A percentile compares a stretch with the other conserved stretches of the same genome.
These are phyloP conservation scores for Heliconius sara DNA, from an alignment of 2,888 invertebrate genomes.

Conservation along the genomic window DNA sequence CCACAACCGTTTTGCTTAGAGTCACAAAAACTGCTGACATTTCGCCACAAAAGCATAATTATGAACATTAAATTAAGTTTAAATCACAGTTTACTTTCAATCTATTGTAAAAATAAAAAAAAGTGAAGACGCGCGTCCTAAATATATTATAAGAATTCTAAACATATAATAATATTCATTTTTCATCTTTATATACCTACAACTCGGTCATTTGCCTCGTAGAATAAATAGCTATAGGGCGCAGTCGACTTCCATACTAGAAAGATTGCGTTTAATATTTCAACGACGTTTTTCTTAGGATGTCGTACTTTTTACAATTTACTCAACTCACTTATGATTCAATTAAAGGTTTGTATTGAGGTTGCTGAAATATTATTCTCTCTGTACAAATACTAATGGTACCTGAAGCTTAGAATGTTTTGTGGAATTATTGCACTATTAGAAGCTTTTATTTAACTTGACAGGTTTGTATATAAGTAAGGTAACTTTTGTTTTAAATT, in stretches of 20 bases:
- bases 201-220: slow-evolving; percentile 27
- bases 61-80: too few relatives aligned
- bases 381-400: neutral
- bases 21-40: too few relatives aligned
- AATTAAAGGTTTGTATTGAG: slow-evolving; percentile 7
- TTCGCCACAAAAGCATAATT: too few relatives aligned
- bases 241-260: slow-evolving; percentile 19
- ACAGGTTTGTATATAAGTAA: too few relatives aligned
- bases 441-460: too few relatives aligned
- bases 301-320: slow-evolving; percentile 1
- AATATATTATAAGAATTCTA: neutral
- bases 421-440: neutral
- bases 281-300: slow-evolving; percentile 16
- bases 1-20: too few relatives aligned
- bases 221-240: slow-evolving; percentile 10
- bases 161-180: slow-evolving; percentile 19
- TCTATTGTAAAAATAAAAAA: neutral
- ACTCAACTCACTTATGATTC: slow-evolving; percentile 9
- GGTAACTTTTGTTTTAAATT: too few relatives aligned
- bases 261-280: slow-evolving; percentile 25
- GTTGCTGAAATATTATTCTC: neutral
- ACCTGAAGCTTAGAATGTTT: neutral
- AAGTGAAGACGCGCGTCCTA: neutral
- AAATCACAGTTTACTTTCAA: too few relatives aligned
- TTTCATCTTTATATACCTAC: slow-evolving; percentile 1